Conservation (phyloP, 2,797 vertebrate genomes). For the Meda fulgida region DNA sequence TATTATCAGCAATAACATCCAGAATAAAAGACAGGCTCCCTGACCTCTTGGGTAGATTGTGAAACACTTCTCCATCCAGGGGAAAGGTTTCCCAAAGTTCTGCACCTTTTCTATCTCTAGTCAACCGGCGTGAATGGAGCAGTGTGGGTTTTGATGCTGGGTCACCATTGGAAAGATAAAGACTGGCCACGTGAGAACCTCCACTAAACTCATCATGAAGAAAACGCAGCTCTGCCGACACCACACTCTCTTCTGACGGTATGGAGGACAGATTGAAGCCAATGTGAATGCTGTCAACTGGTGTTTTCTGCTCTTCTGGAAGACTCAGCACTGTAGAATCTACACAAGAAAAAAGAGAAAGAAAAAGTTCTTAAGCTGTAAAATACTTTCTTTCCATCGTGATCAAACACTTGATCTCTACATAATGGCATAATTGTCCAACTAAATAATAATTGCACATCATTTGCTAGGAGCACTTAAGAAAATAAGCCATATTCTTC, state of each 20-base stretch:
- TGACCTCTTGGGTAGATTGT: slow-evolving; percentile 60
- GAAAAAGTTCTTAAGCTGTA: slow-evolving; percentile 13
- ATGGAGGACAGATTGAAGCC: slow-evolving; percentile 84
- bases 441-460: slow-evolving; percentile 55
- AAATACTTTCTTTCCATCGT: slow-evolving; percentile 38
- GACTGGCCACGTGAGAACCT: slow-evolving; percentile 71
- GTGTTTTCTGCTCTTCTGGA: slow-evolving; percentile 47
- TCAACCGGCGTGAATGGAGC: slow-evolving; percentile 75
- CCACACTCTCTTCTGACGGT: slow-evolving; percentile 79
- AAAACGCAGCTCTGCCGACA: slow-evolving; percentile 83
- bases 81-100: slow-evolving; percentile 80
- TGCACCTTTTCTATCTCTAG: slow-evolving; percentile 47
- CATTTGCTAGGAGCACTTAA: slow-evolving; percentile 48
- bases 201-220: slow-evolving; percentile 62
- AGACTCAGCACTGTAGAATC: slow-evolving; percentile 58
- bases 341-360: slow-evolving; percentile 55
- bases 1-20: slow-evolving; percentile 75
- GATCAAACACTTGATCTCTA: slow-evolving; percentile 24
- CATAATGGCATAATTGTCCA: slow-evolving; percentile 46
- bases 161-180: slow-evolving; percentile 73
- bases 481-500: slow-evolving; percentile 30
- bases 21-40: slow-evolving; percentile 75
- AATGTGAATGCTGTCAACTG: slow-evolving; percentile 69
- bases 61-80: slow-evolving; percentile 73
- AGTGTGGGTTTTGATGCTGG: slow-evolving; percentile 67